Evolutionary conservation across 2,797 vertebrate species (phyloP).

Genomic region (Amblyraja radiata): DNA sequence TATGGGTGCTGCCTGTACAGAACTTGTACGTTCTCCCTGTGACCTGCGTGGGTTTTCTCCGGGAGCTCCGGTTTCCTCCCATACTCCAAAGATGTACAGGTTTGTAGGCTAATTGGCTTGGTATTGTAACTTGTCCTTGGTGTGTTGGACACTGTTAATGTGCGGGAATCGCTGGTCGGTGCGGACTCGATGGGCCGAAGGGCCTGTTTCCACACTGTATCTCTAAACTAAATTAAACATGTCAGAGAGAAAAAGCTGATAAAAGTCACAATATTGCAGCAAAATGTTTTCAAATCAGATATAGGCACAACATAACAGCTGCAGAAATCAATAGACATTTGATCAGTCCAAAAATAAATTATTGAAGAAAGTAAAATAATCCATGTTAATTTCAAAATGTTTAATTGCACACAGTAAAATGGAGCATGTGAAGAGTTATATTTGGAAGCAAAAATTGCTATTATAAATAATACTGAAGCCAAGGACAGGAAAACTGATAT

Average conservation of each 20-base stretch:
- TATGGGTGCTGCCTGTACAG: too few relatives aligned
- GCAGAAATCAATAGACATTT: neutral
- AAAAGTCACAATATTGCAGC: neutral
- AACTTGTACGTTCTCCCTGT: too few relatives aligned
- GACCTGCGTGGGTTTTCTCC: too few relatives aligned
- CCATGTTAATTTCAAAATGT: neutral
- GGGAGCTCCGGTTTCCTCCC: too few relatives aligned
- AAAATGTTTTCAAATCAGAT: neutral
- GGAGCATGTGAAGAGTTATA: neutral
- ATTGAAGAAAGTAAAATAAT: slow-evolving; percentile 10
- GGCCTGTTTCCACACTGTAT: too few relatives aligned
- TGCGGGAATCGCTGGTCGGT: too few relatives aligned
- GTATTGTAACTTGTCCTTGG: too few relatives aligned
- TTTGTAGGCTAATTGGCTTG: too few relatives aligned
- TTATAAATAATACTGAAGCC: neutral
- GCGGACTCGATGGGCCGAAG: too few relatives aligned
- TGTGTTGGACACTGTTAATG: too few relatives aligned
- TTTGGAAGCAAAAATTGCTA: neutral
- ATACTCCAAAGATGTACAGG: too few relatives aligned
- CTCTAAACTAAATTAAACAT: neutral
- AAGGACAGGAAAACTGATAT: neutral
- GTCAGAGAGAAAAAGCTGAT: neutral
- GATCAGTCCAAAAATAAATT: neutral
- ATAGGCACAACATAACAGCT: neutral
- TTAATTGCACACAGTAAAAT: neutral